phyloP scores from a whole-genome alignment of 2,113 vertebrate species.

The Podiceps cristatus region DNA sequence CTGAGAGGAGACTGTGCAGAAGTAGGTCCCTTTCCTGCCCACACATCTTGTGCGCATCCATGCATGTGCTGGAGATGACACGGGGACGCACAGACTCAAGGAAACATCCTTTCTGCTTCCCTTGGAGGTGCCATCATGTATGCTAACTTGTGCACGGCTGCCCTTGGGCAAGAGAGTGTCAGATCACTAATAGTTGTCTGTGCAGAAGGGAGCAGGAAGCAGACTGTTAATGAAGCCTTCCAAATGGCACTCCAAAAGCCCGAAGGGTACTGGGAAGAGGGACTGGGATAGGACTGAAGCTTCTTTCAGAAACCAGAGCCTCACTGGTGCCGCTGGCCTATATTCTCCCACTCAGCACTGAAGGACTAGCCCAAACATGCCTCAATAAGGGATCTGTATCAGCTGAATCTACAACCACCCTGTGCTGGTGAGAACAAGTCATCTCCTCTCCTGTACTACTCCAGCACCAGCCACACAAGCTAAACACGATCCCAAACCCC shows the following conservation, averaged over 20 bases:
- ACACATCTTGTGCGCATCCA: rapidly evolving
- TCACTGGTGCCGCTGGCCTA: neutral
- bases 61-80: rapidly evolving
- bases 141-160: neutral
- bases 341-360: neutral
- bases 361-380: neutral
- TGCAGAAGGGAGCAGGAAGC: neutral
- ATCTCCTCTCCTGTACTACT: neutral
- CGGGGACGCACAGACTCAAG: neutral
- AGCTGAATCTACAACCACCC: neutral
- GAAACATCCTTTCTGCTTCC: neutral
- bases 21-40: neutral
- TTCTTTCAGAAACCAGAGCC: neutral
- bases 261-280: neutral
- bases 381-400: rapidly evolving
- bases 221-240: neutral
- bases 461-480: neutral
- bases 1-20: neutral
- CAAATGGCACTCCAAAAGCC: neutral
- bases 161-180: neutral
- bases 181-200: neutral
- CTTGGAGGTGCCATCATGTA: neutral
- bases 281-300: neutral
- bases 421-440: neutral
- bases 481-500: neutral